These are phyloP conservation scores for Leptarthrus brevirostris DNA, from an alignment of 2,888 invertebrate species.

Conservation along the genomic window DNA sequence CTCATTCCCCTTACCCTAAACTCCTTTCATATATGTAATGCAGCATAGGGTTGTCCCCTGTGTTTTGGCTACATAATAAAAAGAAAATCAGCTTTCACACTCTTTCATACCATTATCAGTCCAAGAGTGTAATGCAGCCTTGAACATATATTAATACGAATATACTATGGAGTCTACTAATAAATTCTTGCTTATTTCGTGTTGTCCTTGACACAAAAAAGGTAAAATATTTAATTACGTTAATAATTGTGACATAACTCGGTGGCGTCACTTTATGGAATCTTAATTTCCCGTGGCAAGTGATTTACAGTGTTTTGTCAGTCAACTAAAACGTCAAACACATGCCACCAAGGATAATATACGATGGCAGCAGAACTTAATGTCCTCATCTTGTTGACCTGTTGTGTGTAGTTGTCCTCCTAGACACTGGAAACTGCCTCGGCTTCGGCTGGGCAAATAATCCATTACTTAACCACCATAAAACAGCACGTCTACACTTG, in stretches of 20 bases:
- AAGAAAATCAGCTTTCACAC: no score
- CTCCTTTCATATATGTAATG: no score
- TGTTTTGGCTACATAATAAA: no score
- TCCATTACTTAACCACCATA: constrained; percentile 27
- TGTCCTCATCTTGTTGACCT: background rate
- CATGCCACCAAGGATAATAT: background rate
- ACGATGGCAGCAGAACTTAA: background rate
- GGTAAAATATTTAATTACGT: constrained; percentile 1
- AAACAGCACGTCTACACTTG: constrained; percentile 40
- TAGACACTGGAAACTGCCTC: background rate
- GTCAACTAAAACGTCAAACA: constrained; percentile 4
- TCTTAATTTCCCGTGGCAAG: background rate
- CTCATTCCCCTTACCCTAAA: no score
- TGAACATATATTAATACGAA: no score
- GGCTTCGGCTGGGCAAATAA: constrained; percentile 29
- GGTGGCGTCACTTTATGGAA: constrained; percentile 33
- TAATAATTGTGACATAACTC: constrained; percentile 23
- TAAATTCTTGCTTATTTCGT: no score
- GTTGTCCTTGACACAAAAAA: no score
- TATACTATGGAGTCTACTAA: no score
- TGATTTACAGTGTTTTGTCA: constrained; percentile 32
- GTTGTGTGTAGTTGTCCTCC: constrained; percentile 12
- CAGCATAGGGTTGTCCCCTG: no score
- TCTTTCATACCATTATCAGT: no score
- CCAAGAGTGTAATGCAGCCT: no score